A percentile compares a stretch with the other conserved stretches of the same genome.
Conservation (phyloP, 92 coral and sea anemone species). For the Epizoanthus rinbou region DNA sequence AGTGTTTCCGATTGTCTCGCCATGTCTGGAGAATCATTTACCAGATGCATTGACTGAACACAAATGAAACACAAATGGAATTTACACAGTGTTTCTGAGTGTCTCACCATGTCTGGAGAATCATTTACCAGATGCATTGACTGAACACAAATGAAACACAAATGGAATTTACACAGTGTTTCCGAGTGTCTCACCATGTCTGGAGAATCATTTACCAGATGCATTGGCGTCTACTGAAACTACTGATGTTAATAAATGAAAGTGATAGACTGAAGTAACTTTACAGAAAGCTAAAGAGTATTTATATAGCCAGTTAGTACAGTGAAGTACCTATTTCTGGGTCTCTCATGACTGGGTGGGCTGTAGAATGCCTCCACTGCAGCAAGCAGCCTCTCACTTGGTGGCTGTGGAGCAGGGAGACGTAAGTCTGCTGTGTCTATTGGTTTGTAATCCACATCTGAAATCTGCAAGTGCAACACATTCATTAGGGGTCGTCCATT, state of each 20-base stretch:
- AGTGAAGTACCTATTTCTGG: conserved; percentile 81
- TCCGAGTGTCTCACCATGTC: neutral
- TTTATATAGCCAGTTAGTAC: no score
- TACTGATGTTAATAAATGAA: no score
- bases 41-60: neutral
- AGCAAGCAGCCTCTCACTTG: conserved; percentile 89
- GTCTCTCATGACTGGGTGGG: conserved; percentile 97
- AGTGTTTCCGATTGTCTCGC: neutral
- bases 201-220: neutral
- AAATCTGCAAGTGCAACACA: conserved; percentile 48
- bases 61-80: neutral
- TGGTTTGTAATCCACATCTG: conserved; percentile 94
- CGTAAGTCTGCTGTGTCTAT: conserved; percentile 77
- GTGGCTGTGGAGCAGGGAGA: conserved; percentile 99
- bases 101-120: no score
- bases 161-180: neutral
- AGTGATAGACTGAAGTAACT: no score
- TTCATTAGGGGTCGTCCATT: no score
- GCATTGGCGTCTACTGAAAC: neutral
- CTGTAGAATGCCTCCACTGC: conserved; percentile 99
- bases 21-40: no score
- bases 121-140: neutral
- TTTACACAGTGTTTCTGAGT: neutral
- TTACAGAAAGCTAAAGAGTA: neutral
- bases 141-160: neutral